These are phyloP conservation scores for Lepidurus apus DNA, from an alignment of 1,140 invertebrate genomes.

Conservation along the genomic window DNA sequence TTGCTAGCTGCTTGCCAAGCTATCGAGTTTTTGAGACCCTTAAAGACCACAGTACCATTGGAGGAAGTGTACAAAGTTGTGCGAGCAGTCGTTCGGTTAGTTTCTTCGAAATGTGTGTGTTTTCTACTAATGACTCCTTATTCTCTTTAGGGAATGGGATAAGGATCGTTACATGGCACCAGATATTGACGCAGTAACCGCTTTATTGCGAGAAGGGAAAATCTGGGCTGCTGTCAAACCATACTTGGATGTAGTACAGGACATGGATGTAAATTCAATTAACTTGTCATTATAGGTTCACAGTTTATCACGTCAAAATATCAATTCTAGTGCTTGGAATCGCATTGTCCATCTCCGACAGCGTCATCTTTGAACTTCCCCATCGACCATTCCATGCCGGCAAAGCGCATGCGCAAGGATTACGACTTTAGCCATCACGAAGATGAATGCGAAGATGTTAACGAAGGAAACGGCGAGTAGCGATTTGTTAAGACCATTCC, in stretches of 20 bases:
- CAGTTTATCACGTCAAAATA: background rate
- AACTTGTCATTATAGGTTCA: background rate
- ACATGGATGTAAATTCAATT: constrained; percentile 22
- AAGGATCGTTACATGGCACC: constrained; percentile 63
- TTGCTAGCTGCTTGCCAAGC: constrained; percentile 66
- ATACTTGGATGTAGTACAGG: constrained; percentile 32
- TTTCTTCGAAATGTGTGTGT: constrained; percentile 16
- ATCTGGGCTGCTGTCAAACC: constrained; percentile 51
- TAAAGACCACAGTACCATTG: constrained; percentile 62
- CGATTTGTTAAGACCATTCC: background rate
- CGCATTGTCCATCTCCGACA: background rate
- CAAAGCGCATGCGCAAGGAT: background rate
- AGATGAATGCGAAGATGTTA: background rate
- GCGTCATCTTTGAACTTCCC: background rate
- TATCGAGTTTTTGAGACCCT: constrained; percentile 64
- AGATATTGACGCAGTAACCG: constrained; percentile 57
- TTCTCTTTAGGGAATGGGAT: constrained; percentile 52
- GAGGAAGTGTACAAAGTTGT: constrained; percentile 64
- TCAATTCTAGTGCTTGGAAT: background rate
- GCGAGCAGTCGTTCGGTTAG: constrained; percentile 50
- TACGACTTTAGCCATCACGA: background rate
- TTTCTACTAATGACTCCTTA: background rate
- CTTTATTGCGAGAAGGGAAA: constrained; percentile 54
- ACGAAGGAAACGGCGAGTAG: background rate
- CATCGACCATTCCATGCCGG: background rate